phyloP scores from a whole-genome alignment of 1,140 invertebrate species.

The Drosophila ambigua region DNA sequence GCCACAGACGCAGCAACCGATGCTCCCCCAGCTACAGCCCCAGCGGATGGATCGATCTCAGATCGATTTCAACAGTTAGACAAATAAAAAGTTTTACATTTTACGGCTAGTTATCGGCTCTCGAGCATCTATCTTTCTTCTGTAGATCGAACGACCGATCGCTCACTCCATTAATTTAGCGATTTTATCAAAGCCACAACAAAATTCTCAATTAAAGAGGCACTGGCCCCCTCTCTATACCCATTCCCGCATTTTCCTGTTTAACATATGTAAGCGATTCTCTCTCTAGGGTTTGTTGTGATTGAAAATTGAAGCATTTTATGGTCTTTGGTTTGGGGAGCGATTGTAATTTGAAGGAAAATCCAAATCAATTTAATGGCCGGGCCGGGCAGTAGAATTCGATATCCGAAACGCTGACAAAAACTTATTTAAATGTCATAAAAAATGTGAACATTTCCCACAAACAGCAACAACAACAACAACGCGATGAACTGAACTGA shows the following conservation, averaged over 20 bases:
- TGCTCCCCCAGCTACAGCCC: not conserved
- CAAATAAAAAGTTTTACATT: conserved; percentile 64
- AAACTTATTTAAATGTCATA: conserved; percentile 80
- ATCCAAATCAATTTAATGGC: conserved; percentile 58
- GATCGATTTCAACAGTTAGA: conserved; percentile 37
- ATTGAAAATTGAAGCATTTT: conserved; percentile 61
- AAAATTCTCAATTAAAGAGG: conserved; percentile 51
- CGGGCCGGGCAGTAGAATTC: conserved; percentile 47
- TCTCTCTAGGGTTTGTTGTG: conserved; percentile 26
- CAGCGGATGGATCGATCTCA: not conserved
- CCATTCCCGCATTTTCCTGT: conserved; percentile 16
- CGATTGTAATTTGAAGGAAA: conserved; percentile 19
- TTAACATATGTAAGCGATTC: conserved; percentile 58
- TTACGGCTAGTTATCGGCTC: conserved; percentile 53
- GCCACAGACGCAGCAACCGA: not conserved
- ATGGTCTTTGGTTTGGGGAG: conserved; percentile 1
- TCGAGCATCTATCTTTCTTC: conserved; percentile 35
- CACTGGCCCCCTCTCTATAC: conserved; percentile 1
- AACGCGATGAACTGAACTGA: conserved; percentile 17
- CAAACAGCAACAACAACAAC: conserved; percentile 50
- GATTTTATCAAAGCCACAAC: conserved; percentile 60
- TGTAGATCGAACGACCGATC: not conserved
- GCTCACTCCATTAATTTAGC: conserved; percentile 61
- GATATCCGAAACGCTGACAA: conserved; percentile 72
- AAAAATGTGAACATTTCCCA: conserved; percentile 65